These are phyloP conservation scores for Perdita meconis DNA, from an alignment of 2,888 invertebrate species.

Conservation along the genomic window DNA sequence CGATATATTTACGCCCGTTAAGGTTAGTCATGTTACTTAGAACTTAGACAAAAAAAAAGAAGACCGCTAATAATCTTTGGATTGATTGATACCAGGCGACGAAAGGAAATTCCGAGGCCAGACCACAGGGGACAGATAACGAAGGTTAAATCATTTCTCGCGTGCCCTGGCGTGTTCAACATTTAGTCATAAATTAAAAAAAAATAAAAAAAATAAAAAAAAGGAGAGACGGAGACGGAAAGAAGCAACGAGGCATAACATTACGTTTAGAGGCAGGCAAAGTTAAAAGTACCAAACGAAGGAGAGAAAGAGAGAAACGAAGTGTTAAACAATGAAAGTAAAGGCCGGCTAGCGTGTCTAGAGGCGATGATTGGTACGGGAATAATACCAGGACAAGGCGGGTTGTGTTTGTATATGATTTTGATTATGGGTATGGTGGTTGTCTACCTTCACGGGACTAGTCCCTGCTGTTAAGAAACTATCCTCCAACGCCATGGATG, in stretches of 20 bases:
- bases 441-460: conserved; percentile 86
- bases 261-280: conserved; percentile 48
- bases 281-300: conserved; percentile 25
- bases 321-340: conserved; percentile 63
- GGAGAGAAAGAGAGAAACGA: conserved; percentile 32
- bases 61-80: conserved; percentile 70
- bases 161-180: conserved; percentile 46
- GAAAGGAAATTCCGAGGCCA: conserved; percentile 31
- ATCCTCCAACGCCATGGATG: conserved; percentile 92
- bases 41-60: conserved; percentile 39
- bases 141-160: conserved; percentile 32
- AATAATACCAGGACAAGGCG: conserved; percentile 83
- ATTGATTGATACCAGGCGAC: conserved; percentile 62
- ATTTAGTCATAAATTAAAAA: conserved; percentile 50
- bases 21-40: conserved; percentile 67
- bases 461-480: conserved; percentile 89
- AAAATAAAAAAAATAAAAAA: conserved; percentile 3
- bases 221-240: conserved; percentile 45
- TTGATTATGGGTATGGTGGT: conserved; percentile 82
- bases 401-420: conserved; percentile 79
- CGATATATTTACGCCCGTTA: conserved; percentile 43
- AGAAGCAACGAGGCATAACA: conserved; percentile 51
- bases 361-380: conserved; percentile 83
- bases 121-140: conserved; percentile 22
- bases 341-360: conserved; percentile 85